Base-by-base conservation (phyloP, 1,140 invertebrate species). In the Rhynchophorus ferrugineus region DNA sequence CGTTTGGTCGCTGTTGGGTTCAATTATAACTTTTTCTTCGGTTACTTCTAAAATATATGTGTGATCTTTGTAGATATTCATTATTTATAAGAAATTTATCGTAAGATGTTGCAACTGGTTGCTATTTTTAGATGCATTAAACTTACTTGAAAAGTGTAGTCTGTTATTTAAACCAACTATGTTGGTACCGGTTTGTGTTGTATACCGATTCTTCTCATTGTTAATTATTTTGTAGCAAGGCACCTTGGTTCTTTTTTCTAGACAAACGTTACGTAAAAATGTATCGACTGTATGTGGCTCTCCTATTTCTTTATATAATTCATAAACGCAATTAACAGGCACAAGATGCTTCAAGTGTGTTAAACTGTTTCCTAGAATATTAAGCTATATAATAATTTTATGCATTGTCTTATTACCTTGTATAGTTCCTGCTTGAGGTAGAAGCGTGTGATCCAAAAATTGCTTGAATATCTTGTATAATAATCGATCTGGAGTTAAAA, bases 371-470 rank as follows among this genome's bases (percentile, higher is more conserved):
- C 71, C 74, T 75, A 36, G 33, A 59, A 54, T 18, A 22, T 7
- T 18, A 17, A 3, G 5, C 8, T n/a, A n/a, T n/a, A n/a, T n/a
- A n/a, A n/a, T n/a, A n/a, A n/a, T n/a, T n/a, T n/a, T n/a, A n/a
- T n/a, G 16, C 35, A 48, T 19, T 21, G 19, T 18, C 29, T 38
- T 58, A 19, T 37, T 62, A 75, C 75, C 74, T 64, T 59, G 65
- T 55, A 63, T 66, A 35, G 66, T 63, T 38, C 64, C 66, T 43
- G 56, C 52, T 37, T 69, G 67, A 3, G 70, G 69, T 48, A 74
- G 69, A 50, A 78, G 54, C 49, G 70, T 69, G 2, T 68, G 59
- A 20, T 72, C 62, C 57, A 79, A 71, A 53, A 79, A 76, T 43
- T 56, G 64, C 59, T 72, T 64, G 43, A 79, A 73, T 33, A 73